These are phyloP conservation scores for Gambusia affinis DNA, from an alignment of 2,113 vertebrate species.

Conservation along the genomic window DNA sequence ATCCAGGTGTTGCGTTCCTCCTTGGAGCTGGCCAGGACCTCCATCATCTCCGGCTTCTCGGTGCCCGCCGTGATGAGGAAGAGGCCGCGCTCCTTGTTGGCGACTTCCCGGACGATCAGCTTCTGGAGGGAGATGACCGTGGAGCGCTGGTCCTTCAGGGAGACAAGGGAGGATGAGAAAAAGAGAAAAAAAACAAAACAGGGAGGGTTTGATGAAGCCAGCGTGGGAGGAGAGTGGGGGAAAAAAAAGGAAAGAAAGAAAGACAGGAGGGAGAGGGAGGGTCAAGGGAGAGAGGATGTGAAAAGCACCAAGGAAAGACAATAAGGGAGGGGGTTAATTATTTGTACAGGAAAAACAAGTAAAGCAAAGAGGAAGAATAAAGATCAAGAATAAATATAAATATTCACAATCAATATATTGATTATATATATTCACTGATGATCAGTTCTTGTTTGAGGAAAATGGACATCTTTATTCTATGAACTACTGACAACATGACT, in stretches of 20 bases:
- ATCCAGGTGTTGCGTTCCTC: conserved; percentile 97
- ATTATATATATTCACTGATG: too few relatives aligned
- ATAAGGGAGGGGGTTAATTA: conserved; percentile 13
- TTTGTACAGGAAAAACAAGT: conserved; percentile 2
- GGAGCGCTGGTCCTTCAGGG: conserved; percentile 90
- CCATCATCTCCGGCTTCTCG: conserved; percentile 93
- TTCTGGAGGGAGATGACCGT: conserved; percentile 97
- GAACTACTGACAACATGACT: too few relatives aligned
- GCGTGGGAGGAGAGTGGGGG: conserved; percentile 25
- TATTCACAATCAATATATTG: too few relatives aligned
- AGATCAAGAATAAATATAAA: neutral
- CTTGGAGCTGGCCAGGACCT: conserved; percentile 90
- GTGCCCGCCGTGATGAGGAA: conserved; percentile 93
- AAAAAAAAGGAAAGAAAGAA: neutral
- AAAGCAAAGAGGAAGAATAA: neutral
- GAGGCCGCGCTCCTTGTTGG: conserved; percentile 95
- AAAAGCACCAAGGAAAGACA: conserved; percentile 28
- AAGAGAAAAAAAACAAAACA: neutral
- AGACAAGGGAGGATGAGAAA: neutral
- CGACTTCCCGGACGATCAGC: conserved; percentile 94
- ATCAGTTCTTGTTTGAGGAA: too few relatives aligned
- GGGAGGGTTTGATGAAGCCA: conserved; percentile 21
- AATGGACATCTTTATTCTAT: too few relatives aligned
- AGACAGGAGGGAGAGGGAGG: conserved; percentile 52
- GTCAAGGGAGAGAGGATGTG: conserved; percentile 26